Conservation (phyloP, 2,888 invertebrate species). For the Rugalucina vietnamica region DNA sequence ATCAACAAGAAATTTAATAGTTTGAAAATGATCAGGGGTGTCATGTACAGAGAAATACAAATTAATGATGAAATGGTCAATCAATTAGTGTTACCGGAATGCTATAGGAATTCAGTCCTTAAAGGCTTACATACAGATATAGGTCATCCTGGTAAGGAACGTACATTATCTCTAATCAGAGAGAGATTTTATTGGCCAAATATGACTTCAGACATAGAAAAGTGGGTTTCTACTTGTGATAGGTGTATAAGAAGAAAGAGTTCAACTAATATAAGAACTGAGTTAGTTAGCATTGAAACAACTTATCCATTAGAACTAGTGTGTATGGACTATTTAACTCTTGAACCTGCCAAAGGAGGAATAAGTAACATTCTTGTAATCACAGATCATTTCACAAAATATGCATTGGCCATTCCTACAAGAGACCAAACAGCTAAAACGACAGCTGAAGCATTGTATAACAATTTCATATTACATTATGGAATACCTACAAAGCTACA, state of each 20-base stretch:
- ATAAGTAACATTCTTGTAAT: conserved; percentile 11
- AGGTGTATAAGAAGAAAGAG: conserved; percentile 30
- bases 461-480: conserved; percentile 27
- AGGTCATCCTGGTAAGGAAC: background rate
- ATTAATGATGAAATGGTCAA: background rate
- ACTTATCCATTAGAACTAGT: conserved; percentile 45
- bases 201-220: conserved; percentile 5
- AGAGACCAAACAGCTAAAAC: conserved; percentile 30
- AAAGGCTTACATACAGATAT: background rate
- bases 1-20: background rate
- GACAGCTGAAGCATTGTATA: conserved; percentile 22
- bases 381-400: too few relatives aligned
- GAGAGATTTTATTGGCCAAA: background rate
- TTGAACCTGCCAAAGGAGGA: conserved; percentile 26
- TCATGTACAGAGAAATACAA: background rate
- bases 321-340: conserved; percentile 30
- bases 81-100: background rate
- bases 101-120: background rate
- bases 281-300: conserved; percentile 24
- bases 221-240: conserved; percentile 26
- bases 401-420: conserved; percentile 3
- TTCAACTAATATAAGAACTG: conserved; percentile 1
- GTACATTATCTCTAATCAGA: background rate
- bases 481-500: conserved; percentile 25
- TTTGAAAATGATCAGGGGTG: background rate